A percentile compares a stretch with the other conserved stretches of the same genome.
Evolutionary conservation across 2,113 vertebrate species (phyloP).

Genomic region (Nicator chloris): DNA sequence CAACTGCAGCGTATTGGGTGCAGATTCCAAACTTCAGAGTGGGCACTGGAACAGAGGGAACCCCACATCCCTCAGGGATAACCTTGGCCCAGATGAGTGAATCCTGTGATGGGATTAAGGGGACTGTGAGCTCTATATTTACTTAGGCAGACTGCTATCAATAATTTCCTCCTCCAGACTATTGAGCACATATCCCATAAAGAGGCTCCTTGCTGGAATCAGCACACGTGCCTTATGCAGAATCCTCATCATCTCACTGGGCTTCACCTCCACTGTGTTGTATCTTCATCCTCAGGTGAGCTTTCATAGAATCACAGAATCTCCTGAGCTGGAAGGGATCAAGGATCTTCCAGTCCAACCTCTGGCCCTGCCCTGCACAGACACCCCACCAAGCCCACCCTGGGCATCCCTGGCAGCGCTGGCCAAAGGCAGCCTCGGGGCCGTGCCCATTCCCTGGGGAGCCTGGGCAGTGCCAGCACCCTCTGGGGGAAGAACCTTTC

Average conservation of each 20-base stretch:
- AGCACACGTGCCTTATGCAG: background rate
- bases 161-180: background rate
- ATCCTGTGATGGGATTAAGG: background rate
- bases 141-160: background rate
- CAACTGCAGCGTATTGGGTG: rapidly evolving
- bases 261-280: rapidly evolving
- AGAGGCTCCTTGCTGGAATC: background rate
- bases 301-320: background rate
- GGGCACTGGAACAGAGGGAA: background rate
- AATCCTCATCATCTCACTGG: rapidly evolving
- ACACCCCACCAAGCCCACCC: rapidly evolving
- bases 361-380: rapidly evolving
- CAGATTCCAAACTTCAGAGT: background rate
- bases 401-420: background rate
- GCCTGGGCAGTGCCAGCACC: background rate
- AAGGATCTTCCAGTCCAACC: rapidly evolving
- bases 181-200: rapidly evolving
- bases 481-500: background rate
- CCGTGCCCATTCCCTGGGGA: background rate
- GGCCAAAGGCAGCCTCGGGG: background rate
- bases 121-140: background rate
- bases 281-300: background rate
- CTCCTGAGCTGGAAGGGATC: background rate
- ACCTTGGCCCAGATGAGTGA: background rate
- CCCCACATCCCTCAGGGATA: rapidly evolving